Percentiles rank a stretch among this genome's conserved stretches.
These are phyloP conservation scores for Tribolium castaneum DNA, from an alignment of 1,140 invertebrate genomes.

Conservation along the genomic window DNA sequence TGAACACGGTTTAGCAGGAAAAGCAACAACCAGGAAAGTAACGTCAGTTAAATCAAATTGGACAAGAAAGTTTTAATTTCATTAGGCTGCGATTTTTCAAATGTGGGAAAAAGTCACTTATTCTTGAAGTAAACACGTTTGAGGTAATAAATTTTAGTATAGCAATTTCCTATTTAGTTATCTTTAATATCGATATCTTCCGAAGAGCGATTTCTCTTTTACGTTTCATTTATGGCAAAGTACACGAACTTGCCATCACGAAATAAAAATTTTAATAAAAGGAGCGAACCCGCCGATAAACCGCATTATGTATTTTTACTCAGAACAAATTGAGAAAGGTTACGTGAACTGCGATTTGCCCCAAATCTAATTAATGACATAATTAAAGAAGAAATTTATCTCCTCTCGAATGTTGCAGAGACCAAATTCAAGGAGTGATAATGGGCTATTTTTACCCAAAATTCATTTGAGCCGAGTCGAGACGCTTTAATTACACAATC, in stretches of 20 bases:
- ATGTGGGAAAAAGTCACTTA: background rate
- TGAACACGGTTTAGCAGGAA: background rate
- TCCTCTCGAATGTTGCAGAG: background rate
- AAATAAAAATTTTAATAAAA: background rate
- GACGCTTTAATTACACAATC: background rate
- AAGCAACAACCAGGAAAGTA: background rate
- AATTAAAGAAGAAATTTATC: background rate
- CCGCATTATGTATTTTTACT: too few relatives aligned
- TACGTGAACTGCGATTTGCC: too few relatives aligned
- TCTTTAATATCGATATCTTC: background rate
- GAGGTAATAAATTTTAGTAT: background rate
- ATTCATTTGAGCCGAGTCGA: background rate
- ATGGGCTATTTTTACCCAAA: background rate
- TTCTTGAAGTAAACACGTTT: background rate
- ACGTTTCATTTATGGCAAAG: background rate
- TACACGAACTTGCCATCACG: background rate
- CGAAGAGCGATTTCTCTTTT: background rate
- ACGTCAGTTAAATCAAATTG: background rate
- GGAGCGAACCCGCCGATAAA: background rate
- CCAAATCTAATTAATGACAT: too few relatives aligned
- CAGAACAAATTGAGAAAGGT: too few relatives aligned
- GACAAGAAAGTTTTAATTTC: background rate
- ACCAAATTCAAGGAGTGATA: background rate
- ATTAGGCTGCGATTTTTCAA: background rate
- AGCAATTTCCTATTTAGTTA: background rate